A percentile compares a stretch with the other conserved stretches of the same genome.
These are phyloP conservation scores for Clinocottus analis DNA, from an alignment of 2,113 vertebrate species.

Conservation along the genomic window DNA sequence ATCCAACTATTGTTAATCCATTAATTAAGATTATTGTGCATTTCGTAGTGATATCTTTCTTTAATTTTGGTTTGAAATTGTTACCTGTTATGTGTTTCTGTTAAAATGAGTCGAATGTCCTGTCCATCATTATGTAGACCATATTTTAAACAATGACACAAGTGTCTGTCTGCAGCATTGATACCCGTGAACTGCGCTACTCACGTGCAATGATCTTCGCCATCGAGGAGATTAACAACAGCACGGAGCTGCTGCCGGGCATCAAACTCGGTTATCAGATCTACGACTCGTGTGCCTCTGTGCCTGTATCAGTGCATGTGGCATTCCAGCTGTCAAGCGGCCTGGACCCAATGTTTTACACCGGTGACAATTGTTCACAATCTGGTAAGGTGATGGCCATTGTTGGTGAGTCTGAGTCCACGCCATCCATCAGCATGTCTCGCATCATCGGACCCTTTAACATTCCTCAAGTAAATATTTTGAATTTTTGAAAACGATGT, in stretches of 20 bases:
- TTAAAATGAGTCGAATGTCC: neutral
- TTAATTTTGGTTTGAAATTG: neutral
- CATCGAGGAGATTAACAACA: conserved; percentile 83
- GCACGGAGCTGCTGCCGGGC: conserved; percentile 69
- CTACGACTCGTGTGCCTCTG: conserved; percentile 75
- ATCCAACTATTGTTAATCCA: neutral
- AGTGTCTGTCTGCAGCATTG: conserved; percentile 50
- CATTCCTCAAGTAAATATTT: conserved; percentile 75
- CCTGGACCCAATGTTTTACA: conserved; percentile 39
- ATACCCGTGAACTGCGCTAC: conserved; percentile 70
- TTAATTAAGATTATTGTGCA: neutral
- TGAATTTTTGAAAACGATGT: no score
- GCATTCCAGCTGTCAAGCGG: conserved; percentile 74
- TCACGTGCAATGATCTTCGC: conserved; percentile 77
- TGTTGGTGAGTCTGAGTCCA: conserved; percentile 78
- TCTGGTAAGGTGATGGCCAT: conserved; percentile 62
- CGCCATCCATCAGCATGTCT: conserved; percentile 76
- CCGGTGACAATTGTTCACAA: conserved; percentile 25
- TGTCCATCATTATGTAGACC: neutral
- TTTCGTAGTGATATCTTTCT: neutral
- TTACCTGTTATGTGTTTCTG: neutral
- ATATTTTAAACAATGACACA: no score
- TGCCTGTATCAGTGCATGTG: conserved; percentile 54
- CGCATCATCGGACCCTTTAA: conserved; percentile 69
- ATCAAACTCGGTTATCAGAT: conserved; percentile 44